These are phyloP conservation scores for Heliconius hortense DNA, from an alignment of 2,888 invertebrate species.

Conservation along the genomic window DNA sequence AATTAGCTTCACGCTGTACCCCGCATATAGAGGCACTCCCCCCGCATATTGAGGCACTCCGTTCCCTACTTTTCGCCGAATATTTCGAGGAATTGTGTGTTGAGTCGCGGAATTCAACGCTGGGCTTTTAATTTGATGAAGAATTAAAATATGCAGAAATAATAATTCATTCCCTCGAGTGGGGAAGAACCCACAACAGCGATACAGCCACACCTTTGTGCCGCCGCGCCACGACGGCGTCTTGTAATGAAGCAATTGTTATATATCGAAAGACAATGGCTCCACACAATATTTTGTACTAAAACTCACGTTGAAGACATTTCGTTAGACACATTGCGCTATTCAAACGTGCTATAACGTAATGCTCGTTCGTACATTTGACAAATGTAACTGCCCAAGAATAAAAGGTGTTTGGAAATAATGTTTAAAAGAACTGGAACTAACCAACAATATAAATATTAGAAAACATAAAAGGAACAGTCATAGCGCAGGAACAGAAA, in stretches of 20 bases:
- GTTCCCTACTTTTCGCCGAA: too few relatives aligned
- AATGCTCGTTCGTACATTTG: conserved; percentile 39
- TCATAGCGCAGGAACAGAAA: too few relatives aligned
- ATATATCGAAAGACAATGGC: conserved; percentile 37
- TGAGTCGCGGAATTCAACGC: too few relatives aligned
- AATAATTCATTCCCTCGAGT: too few relatives aligned
- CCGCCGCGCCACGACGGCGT: too few relatives aligned
- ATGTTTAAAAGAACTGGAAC: conserved; percentile 26
- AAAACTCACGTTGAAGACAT: conserved; percentile 30
- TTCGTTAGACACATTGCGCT: conserved; percentile 44
- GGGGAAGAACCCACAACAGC: too few relatives aligned
- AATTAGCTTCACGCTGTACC: background rate
- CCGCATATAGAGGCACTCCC: too few relatives aligned
- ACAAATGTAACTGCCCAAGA: conserved; percentile 41
- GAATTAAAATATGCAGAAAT: too few relatives aligned
- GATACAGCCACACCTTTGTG: too few relatives aligned
- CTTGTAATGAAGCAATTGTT: conserved; percentile 7
- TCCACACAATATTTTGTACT: conserved; percentile 28
- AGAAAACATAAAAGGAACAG: background rate
- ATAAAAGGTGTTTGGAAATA: conserved; percentile 27
- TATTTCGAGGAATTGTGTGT: too few relatives aligned
- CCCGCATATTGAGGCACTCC: too few relatives aligned
- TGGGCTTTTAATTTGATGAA: too few relatives aligned
- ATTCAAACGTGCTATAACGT: conserved; percentile 39
- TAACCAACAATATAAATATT: conserved; percentile 6